Base-by-base conservation (phyloP, 2,797 vertebrate genomes). In the Aeoliscus strigatus region DNA sequence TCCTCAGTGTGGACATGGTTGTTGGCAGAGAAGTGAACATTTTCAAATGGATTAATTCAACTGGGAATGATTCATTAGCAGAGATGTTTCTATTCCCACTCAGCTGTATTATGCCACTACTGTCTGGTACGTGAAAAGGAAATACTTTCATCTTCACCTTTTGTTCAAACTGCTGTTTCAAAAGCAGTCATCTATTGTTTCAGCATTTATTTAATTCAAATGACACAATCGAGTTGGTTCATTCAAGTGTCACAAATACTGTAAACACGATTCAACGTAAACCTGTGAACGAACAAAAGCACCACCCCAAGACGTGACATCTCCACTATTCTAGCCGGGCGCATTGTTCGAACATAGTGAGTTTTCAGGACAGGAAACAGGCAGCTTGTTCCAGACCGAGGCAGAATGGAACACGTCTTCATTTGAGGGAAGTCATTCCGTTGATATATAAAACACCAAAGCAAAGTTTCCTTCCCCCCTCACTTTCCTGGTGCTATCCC, bases 401-500 rank as follows among this genome's bases (percentile, higher is more conserved):
- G 69, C 74, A 55, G 59, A 80, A 77, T 66, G 81, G 84, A 83
- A 72, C 68, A 69, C 49, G 61, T 74, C 81, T 88, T 86, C 86
- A 86, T 88, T 84, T 68, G 85, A 73, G 78, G 88, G 86, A 89
- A 89, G 86, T 88, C 80, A 85, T 88, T 89, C 83, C 80, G 82
- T 79, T 82, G 83, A 87, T 85, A 85, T 82, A 86, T 84, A 83
- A 84, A 86, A 87, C 84, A 87, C 83, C 84, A 86, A 86, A 87
- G 84, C 75, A 73, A 73, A 43, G 68, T 83, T 88, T 88, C 87
- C 87, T 87, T 86, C 86, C 85, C 86, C 64, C 65, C 44, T 60
- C 32, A 64, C 75, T 84, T 84, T 88, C 87, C 85, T 79, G 81
- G 75, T 81, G 75, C 66, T 74, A 83, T 84, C 75, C 77, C 70